A percentile compares a stretch with the other conserved stretches of the same genome.
phyloP scores from a whole-genome alignment of 2,888 invertebrate genomes.

The Hipparchia semele region DNA sequence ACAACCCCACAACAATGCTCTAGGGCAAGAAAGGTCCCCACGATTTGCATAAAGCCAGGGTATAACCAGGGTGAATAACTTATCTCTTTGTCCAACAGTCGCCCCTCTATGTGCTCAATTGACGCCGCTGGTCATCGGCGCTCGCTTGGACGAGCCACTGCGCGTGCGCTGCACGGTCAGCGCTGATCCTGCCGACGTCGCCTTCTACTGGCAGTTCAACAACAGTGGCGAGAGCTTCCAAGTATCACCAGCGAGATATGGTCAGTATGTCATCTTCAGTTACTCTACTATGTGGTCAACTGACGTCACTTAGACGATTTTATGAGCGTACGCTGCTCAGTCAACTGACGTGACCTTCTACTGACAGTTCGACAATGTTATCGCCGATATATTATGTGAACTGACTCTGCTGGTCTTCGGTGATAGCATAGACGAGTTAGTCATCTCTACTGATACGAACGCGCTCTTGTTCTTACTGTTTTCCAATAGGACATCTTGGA shows the following conservation, averaged over 20 bases:
- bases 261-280: constrained; percentile 68
- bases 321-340: constrained; percentile 84
- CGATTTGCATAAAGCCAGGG: no score
- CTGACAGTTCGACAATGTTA: constrained; percentile 92
- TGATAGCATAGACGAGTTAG: no score
- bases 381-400: no score
- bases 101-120: constrained; percentile 92
- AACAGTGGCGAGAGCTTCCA: constrained; percentile 94
- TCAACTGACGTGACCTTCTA: constrained; percentile 91
- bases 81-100: constrained; percentile 73
- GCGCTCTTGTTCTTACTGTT: no score
- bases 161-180: constrained; percentile 92
- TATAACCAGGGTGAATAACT: no score
- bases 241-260: constrained; percentile 86
- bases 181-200: constrained; percentile 92
- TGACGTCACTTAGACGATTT: constrained; percentile 56
- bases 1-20: no score
- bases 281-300: constrained; percentile 90
- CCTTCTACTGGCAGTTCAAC: constrained; percentile 95
- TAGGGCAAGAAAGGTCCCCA: no score
- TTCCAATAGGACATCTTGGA: no score
- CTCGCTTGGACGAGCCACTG: constrained; percentile 91
- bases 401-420: background rate
- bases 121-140: constrained; percentile 89
- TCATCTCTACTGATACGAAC: no score